Evolutionary conservation across 2,888 invertebrate genomes (phyloP).

Genomic region (Eristalis intricaria): DNA sequence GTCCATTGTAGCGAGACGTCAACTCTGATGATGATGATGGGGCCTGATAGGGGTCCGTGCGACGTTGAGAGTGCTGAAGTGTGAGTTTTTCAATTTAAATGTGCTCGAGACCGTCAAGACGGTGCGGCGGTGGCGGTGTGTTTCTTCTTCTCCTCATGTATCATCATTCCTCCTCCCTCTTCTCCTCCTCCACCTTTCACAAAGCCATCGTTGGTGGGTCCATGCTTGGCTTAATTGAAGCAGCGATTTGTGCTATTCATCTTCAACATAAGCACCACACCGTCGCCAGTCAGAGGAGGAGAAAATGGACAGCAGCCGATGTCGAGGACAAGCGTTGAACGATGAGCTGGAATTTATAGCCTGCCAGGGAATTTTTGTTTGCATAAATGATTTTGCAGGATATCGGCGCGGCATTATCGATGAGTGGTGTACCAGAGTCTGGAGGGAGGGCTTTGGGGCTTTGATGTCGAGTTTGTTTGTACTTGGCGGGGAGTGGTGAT

Average conservation of each 20-base stretch:
- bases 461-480: conserved; percentile 40
- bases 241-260: conserved; percentile 69
- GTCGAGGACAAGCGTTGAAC: conserved; percentile 58
- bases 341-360: conserved; percentile 64
- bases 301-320: conserved; percentile 38
- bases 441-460: neutral
- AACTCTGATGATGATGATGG: conserved; percentile 27
- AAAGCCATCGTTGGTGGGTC: conserved; percentile 13
- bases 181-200: neutral
- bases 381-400: conserved; percentile 71
- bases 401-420: conserved; percentile 24
- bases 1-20: conserved; percentile 67
- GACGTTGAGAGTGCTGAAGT: conserved; percentile 66
- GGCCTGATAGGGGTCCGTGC: conserved; percentile 36
- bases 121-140: neutral
- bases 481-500: conserved; percentile 35
- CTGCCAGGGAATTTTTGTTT: conserved; percentile 65
- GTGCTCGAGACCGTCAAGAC: conserved; percentile 58
- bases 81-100: conserved; percentile 72
- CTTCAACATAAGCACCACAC: conserved; percentile 36
- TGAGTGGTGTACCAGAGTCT: neutral
- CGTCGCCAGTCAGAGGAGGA: neutral
- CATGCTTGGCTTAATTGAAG: conserved; percentile 60
- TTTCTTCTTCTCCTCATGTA: neutral
- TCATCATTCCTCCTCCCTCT: neutral